A percentile compares a stretch with the other conserved stretches of the same genome.
Conservation (phyloP, 1,140 invertebrate species). For the Marisa cornuarietis region DNA sequence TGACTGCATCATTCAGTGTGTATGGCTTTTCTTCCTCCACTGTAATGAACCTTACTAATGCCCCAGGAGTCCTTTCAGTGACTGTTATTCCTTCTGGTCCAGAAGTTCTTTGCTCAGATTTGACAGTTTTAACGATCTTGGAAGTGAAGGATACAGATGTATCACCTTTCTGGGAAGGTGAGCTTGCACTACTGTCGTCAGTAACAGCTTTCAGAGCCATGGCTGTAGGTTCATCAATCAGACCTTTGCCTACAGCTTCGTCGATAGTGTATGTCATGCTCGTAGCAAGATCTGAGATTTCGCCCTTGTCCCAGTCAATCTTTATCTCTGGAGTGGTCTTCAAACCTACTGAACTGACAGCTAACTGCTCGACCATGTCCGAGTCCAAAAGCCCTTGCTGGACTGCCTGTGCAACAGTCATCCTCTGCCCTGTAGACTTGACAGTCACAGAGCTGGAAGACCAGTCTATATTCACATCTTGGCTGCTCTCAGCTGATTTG, state of each 20-base stretch:
- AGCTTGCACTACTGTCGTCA: slow-evolving; percentile 35
- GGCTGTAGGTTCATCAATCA: slow-evolving; percentile 71
- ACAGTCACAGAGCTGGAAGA: slow-evolving; percentile 74
- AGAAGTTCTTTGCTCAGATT: background rate
- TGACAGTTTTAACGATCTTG: background rate
- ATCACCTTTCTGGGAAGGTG: background rate
- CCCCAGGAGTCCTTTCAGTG: background rate
- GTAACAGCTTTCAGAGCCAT: slow-evolving; percentile 46
- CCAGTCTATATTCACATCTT: slow-evolving; percentile 57
- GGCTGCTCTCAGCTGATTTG: slow-evolving; percentile 2
- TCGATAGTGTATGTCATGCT: slow-evolving; percentile 78
- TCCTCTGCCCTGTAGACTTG: slow-evolving; percentile 74
- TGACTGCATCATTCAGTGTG: slow-evolving; percentile 44
- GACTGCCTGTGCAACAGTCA: slow-evolving; percentile 86
- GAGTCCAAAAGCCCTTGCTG: slow-evolving; percentile 85
- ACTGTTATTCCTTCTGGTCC: background rate
- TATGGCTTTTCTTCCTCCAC: slow-evolving; percentile 19
- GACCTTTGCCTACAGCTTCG: slow-evolving; percentile 80
- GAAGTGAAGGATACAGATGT: background rate
- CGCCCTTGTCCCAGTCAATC: slow-evolving; percentile 57
- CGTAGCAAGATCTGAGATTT: slow-evolving; percentile 76
- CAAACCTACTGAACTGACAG: slow-evolving; percentile 70
- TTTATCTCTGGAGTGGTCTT: slow-evolving; percentile 52
- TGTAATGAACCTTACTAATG: slow-evolving; percentile 10
- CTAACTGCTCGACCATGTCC: slow-evolving; percentile 76